phyloP scores from a whole-genome alignment of 2,797 vertebrate genomes.

The Jordanella pulchra region DNA sequence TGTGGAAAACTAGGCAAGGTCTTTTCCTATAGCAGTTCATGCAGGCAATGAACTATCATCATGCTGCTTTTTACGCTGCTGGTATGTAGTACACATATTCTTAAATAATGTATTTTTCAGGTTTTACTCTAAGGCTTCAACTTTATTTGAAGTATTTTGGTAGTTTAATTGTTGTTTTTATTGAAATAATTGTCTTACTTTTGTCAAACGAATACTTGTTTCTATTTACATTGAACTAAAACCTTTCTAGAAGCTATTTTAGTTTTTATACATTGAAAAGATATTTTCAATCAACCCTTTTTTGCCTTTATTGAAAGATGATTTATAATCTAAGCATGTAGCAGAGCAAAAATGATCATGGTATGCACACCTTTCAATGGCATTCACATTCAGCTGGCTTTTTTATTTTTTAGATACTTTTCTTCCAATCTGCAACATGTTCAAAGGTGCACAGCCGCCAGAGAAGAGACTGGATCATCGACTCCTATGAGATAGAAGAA shows the following conservation, averaged over 20 bases:
- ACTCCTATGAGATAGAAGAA: conserved; percentile 72
- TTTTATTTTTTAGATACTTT: conserved; percentile 45
- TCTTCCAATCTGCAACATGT: conserved; percentile 22
- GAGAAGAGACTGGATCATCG: conserved; percentile 72
- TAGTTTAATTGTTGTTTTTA: not conserved
- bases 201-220: not conserved
- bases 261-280: not conserved
- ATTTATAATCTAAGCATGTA: too few species aligned
- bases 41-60: conserved; percentile 7
- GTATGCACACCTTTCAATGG: not conserved
- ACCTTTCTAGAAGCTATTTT: not conserved
- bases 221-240: not conserved
- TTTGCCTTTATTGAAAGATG: not conserved
- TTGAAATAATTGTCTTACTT: not conserved
- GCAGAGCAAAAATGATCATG: not conserved
- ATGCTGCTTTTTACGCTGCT: conserved; percentile 49
- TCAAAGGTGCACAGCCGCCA: conserved; percentile 51
- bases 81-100: conserved; percentile 40
- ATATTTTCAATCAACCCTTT: not conserved
- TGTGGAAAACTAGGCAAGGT: conserved; percentile 31
- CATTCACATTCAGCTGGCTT: conserved; percentile 10
- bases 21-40: not conserved
- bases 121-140: not conserved
- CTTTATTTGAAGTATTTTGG: not conserved
- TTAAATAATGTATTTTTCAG: not conserved